Conservation (phyloP, 2,888 invertebrate genomes). For the Papilio demoleus region DNA sequence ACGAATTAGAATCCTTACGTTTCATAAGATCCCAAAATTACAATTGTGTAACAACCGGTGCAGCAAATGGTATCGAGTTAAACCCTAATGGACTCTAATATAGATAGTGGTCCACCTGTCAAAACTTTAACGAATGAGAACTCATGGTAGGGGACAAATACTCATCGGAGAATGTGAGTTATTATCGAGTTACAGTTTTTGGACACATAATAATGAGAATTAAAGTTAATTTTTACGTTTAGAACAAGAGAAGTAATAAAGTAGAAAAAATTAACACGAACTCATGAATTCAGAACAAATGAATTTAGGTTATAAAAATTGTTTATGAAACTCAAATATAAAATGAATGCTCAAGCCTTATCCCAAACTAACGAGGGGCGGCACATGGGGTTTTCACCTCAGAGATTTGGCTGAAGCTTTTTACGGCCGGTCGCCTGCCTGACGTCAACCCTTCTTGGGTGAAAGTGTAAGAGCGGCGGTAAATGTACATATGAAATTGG, state of each 20-base stretch:
- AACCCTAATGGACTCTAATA: constrained; percentile 74
- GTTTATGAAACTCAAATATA: neutral
- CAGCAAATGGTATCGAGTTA: constrained; percentile 74
- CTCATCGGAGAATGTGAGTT: constrained; percentile 77
- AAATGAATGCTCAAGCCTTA: neutral
- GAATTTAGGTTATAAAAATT: neutral
- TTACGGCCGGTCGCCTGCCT: too few species aligned
- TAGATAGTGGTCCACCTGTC: constrained; percentile 75
- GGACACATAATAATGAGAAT: constrained; percentile 9
- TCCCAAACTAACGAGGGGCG: too few species aligned
- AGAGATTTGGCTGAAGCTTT: too few species aligned
- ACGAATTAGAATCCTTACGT: constrained; percentile 37
- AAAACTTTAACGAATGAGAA: constrained; percentile 71
- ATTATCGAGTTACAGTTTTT: constrained; percentile 48
- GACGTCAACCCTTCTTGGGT: too few species aligned
- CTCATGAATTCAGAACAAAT: neutral
- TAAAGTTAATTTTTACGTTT: neutral
- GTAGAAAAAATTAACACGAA: too few species aligned
- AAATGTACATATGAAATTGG: too few species aligned
- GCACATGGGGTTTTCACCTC: too few species aligned
- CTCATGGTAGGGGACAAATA: constrained; percentile 61
- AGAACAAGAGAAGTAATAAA: neutral
- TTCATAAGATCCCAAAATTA: constrained; percentile 44
- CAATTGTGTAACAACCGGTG: constrained; percentile 70
- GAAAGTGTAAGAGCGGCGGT: too few species aligned